Evolutionary conservation across 2,888 invertebrate species (phyloP), one percentile per base, ranked within the genome.

Genomic region (Bimastos eiseni): DNA sequence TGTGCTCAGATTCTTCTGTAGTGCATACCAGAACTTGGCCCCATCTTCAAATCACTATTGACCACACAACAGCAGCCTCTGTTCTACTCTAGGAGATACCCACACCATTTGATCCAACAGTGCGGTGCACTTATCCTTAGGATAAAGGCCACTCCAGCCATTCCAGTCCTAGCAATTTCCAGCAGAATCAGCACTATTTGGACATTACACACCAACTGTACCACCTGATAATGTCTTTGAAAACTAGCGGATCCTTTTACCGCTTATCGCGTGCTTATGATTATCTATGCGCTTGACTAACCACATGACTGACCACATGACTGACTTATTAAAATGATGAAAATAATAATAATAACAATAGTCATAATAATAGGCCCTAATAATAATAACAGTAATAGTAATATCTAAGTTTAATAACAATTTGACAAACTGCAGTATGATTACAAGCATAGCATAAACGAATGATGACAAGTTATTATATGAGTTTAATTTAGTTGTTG

Each of bases 131-230:
- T 70, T 70, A 70, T 70, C 70, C 70, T 70, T 49, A 49, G n/a
- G 70, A n/a, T 70, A 70, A n/a, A 70, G 70, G 70, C 70, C 70
- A 70, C 70, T 70, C 30, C 70, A 70, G 70, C 70, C 70, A 70
- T n/a, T 70, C 70, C n/a, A 70, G 70, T 70, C 70, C 17, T 17
- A 49, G 24, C 49, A 49, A 6, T 49, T 49, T 49, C 24, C 70
- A n/a, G 70, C 70, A 70, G 70, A 70, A 70, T 6, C 70, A 30
- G 70, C n/a, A 70, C 70, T 70, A 11, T 70, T 70, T n/a, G 70
- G 70, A 70, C n/a, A 49, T 49, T 49, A 49, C 3, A 24, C 24
- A n/a, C 70, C n/a, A 70, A 70, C 30, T 70, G n/a, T n/a, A 70
- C 30, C 30, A n/a, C 8, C 30, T 70, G n/a, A n/a, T n/a, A n/a